phyloP scores from a whole-genome alignment of 1,140 invertebrate genomes.

The Patella vulgata region DNA sequence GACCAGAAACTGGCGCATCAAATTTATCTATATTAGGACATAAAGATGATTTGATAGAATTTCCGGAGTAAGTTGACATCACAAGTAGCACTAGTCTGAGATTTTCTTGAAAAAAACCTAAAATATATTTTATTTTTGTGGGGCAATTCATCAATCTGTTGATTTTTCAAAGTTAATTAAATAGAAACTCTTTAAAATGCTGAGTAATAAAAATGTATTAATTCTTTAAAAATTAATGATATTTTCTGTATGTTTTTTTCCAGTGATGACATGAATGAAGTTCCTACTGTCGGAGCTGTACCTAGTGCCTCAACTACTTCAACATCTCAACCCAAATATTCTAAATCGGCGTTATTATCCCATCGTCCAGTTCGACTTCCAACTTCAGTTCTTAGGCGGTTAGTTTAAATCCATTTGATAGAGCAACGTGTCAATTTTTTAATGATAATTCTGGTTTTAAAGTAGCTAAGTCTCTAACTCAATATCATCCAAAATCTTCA shows the following conservation, averaged over 20 bases:
- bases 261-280: too few species aligned
- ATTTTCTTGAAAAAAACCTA: background rate
- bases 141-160: background rate
- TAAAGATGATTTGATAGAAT: slow-evolving; percentile 71
- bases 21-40: slow-evolving; percentile 73
- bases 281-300: too few species aligned
- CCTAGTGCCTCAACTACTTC: too few species aligned
- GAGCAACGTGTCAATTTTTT: too few species aligned
- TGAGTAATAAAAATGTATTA: background rate
- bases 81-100: too few species aligned
- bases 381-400: background rate
- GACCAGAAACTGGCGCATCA: slow-evolving; percentile 50
- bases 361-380: background rate
- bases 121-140: background rate
- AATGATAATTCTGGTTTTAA: too few species aligned
- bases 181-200: background rate
- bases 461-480: too few species aligned
- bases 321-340: background rate
- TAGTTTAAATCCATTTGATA: too few species aligned
- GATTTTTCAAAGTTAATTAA: background rate
- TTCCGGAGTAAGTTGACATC: slow-evolving; percentile 52
- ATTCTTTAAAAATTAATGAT: background rate
- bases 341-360: slow-evolving; percentile 3
- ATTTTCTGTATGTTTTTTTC: background rate
- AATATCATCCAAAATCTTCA: too few species aligned